Conservation (phyloP, 2,113 vertebrate species). For the Cebus imitator region DNA sequence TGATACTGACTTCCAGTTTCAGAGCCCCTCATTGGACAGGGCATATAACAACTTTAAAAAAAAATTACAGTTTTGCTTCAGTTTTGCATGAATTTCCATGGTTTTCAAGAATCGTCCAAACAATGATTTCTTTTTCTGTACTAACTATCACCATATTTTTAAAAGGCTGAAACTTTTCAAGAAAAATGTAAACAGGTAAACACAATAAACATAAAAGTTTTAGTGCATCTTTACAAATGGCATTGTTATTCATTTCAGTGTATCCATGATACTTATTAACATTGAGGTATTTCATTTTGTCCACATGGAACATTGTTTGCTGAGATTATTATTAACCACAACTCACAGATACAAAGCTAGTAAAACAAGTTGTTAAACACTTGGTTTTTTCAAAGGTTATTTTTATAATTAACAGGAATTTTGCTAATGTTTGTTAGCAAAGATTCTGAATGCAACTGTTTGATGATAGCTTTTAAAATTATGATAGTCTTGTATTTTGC, state of each 20-base stretch:
- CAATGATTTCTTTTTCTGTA: background rate
- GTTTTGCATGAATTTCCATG: background rate
- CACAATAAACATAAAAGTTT: background rate
- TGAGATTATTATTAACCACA: slow-evolving; percentile 9
- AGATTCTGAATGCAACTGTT: slow-evolving; percentile 34
- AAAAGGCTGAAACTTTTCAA: background rate
- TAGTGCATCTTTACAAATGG: background rate
- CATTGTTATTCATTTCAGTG: background rate
- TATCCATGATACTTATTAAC: background rate
- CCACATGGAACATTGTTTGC: background rate
- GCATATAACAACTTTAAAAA: background rate
- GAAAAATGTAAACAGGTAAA: background rate
- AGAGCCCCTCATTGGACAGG: background rate
- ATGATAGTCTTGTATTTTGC: slow-evolving; percentile 30
- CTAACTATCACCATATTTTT: background rate
- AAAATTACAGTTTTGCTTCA: background rate
- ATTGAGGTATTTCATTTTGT: background rate
- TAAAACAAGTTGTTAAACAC: slow-evolving; percentile 52
- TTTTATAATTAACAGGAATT: slow-evolving; percentile 25
- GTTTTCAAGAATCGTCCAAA: slow-evolving; percentile 23
- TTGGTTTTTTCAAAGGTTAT: slow-evolving; percentile 56
- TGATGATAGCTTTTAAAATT: background rate
- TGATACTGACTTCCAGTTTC: background rate
- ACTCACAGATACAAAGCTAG: slow-evolving; percentile 3
- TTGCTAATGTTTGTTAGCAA: slow-evolving; percentile 46